Evolutionary conservation across 2,797 vertebrate genomes (phyloP).

Genomic region (Acipenser oxyrinchus): DNA sequence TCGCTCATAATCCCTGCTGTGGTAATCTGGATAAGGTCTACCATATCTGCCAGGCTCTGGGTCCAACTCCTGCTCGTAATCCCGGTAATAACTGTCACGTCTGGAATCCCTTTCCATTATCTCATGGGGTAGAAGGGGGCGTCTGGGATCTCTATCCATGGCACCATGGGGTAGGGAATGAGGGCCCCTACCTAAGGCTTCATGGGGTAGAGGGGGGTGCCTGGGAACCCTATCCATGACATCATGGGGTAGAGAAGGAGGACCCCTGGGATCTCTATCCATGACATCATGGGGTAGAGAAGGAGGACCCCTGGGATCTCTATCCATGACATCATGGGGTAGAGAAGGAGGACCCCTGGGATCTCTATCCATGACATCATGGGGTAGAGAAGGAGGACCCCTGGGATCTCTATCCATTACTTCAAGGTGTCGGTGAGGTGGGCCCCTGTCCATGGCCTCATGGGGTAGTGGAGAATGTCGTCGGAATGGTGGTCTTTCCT

Average conservation of each 20-base stretch:
- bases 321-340: too few species aligned
- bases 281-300: too few species aligned
- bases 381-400: too few species aligned
- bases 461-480: slow-evolving; percentile 56
- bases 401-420: too few species aligned
- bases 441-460: slow-evolving; percentile 22
- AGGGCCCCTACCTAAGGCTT: slow-evolving; percentile 33
- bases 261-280: too few species aligned
- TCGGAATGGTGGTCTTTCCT: slow-evolving; percentile 63
- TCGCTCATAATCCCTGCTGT: slow-evolving; percentile 57
- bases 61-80: slow-evolving; percentile 44
- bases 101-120: slow-evolving; percentile 42
- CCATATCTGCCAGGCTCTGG: slow-evolving; percentile 57
- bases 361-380: too few species aligned
- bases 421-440: too few species aligned
- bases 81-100: slow-evolving; percentile 45
- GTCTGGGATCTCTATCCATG: slow-evolving; percentile 60
- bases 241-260: too few species aligned
- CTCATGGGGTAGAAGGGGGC: slow-evolving; percentile 59
- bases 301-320: too few species aligned
- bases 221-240: too few species aligned
- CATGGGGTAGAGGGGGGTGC: too few species aligned
- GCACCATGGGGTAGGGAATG: slow-evolving; percentile 52
- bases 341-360: too few species aligned
- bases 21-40: slow-evolving; percentile 59